A percentile compares a stretch with the other conserved stretches of the same genome.
These are phyloP conservation scores for Lepisosteus oculatus DNA, from an alignment of 2,113 vertebrate species.

Conservation along the genomic window DNA sequence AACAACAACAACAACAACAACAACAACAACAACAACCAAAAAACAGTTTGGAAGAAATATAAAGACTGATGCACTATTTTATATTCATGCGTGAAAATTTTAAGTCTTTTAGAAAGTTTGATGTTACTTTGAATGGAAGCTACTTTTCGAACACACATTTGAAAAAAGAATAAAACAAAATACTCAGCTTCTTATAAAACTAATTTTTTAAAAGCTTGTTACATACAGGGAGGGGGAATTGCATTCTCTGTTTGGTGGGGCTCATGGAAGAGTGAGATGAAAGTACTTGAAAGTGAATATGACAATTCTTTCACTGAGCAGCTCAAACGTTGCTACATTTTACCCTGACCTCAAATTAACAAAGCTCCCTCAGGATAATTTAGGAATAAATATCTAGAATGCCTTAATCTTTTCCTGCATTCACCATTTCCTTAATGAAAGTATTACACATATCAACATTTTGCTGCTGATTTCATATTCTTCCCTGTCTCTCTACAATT, in stretches of 20 bases:
- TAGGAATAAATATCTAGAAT: background rate
- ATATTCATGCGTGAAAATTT: background rate
- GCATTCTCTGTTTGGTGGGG: background rate
- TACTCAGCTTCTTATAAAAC: no score
- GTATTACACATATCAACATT: no score
- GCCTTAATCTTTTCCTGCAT: no score
- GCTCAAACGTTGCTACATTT: background rate
- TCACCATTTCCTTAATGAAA: no score
- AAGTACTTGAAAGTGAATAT: conserved; percentile 16
- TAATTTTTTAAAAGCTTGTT: background rate
- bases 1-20: no score
- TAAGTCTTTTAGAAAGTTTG: background rate
- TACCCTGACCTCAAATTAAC: background rate
- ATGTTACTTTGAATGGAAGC: background rate
- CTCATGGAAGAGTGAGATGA: background rate
- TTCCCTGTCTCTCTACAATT: no score
- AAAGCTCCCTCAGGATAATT: background rate
- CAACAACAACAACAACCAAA: no score
- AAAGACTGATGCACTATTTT: no score
- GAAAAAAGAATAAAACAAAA: no score
- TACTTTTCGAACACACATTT: background rate
- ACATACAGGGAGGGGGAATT: background rate
- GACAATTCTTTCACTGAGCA: background rate
- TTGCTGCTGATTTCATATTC: no score
- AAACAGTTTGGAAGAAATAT: no score